phyloP scores from a whole-genome alignment of 2,113 vertebrate genomes.

The Ammospiza caudacuta region DNA sequence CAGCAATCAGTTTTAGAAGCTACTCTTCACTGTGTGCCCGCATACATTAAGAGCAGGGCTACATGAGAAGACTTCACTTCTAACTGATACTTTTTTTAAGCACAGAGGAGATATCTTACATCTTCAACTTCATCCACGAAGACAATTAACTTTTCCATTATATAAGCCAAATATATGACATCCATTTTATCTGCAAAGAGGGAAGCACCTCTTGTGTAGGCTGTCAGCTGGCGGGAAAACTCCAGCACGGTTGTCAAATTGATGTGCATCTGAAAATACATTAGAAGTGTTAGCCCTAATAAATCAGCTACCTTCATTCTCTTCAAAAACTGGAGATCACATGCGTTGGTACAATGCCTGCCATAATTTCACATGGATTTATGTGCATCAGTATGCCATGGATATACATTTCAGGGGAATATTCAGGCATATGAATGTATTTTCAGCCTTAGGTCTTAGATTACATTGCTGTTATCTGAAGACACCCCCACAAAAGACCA shows the following conservation, averaged over 20 bases:
- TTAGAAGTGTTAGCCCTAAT: constrained; percentile 2
- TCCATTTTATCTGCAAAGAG: constrained; percentile 89
- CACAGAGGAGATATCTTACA: constrained; percentile 71
- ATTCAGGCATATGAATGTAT: neutral
- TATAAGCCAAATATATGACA: constrained; percentile 87
- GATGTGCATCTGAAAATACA: constrained; percentile 80
- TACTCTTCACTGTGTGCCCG: neutral
- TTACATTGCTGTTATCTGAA: neutral
- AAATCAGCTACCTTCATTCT: neutral
- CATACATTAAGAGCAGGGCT: neutral
- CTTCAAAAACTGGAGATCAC: neutral
- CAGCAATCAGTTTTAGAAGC: neutral
- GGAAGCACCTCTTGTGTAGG: constrained; percentile 83
- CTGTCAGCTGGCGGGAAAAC: constrained; percentile 83
- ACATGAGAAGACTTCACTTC: neutral
- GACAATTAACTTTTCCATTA: constrained; percentile 86
- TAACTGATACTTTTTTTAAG: neutral
- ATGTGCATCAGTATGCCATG: neutral
- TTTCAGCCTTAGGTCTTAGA: neutral
- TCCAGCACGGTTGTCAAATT: constrained; percentile 83
- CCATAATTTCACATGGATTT: neutral
- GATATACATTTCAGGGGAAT: neutral
- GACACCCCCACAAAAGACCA: neutral
- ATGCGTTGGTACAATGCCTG: neutral
- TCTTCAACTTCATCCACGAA: constrained; percentile 81